phyloP scores from a whole-genome alignment of 2,888 invertebrate species.

The Epinotia ramella region DNA sequence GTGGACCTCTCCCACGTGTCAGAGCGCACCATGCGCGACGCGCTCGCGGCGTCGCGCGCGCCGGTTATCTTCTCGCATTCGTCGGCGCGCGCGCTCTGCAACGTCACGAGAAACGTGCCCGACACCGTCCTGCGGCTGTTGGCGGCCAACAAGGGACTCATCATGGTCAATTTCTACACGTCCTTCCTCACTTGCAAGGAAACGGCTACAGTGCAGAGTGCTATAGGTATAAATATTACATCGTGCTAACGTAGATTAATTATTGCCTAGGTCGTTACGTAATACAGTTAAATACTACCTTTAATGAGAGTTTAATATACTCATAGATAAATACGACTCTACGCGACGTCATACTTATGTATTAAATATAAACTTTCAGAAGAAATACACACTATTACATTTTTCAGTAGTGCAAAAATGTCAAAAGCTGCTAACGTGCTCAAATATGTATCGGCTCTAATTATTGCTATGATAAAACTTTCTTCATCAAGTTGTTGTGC shows the following conservation, averaged over 20 bases:
- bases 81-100: slow-evolving; percentile 92
- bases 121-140: slow-evolving; percentile 90
- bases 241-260: neutral
- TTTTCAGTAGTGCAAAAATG: no score
- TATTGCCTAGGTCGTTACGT: neutral
- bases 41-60: slow-evolving; percentile 90
- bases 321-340: no score
- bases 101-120: slow-evolving; percentile 92
- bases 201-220: slow-evolving; percentile 91
- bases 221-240: slow-evolving; percentile 87
- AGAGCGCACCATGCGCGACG: slow-evolving; percentile 92
- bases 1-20: slow-evolving; percentile 94
- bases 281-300: no score
- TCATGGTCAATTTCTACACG: slow-evolving; percentile 95
- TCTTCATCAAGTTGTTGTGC: no score
- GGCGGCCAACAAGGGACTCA: slow-evolving; percentile 91
- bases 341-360: no score
- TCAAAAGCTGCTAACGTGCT: no score
- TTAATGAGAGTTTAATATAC: no score
- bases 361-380: no score
- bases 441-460: no score
- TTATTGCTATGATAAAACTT: no score
- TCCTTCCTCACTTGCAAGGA: slow-evolving; percentile 91
- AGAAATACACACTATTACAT: no score
- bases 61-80: slow-evolving; percentile 96